Conservation (phyloP, 2,797 vertebrate species). For the Amblyopsis hoosieri region DNA sequence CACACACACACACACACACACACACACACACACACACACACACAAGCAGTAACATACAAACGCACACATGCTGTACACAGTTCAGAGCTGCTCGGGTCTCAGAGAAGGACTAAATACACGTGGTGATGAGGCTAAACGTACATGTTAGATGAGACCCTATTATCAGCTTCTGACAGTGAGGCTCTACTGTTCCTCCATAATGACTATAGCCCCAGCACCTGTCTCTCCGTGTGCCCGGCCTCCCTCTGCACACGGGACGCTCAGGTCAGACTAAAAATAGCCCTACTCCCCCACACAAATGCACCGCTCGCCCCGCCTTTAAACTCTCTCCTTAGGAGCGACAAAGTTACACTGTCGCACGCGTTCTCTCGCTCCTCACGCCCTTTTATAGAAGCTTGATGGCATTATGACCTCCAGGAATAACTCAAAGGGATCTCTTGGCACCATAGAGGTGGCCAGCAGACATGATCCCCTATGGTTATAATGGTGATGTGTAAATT, state of each 20-base stretch:
- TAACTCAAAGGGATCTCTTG: conserved; percentile 63
- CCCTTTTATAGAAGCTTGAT: conserved; percentile 72
- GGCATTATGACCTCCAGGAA: conserved; percentile 63
- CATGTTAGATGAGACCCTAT: conserved; percentile 70
- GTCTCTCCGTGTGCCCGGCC: conserved; percentile 62
- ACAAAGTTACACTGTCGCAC: conserved; percentile 32
- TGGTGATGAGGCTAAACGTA: conserved; percentile 57
- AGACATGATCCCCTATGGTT: conserved; percentile 48
- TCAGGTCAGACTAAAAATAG: conserved; percentile 80
- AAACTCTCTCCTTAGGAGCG: conserved; percentile 44
- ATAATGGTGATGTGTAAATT: conserved; percentile 20
- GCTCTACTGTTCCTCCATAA: conserved; percentile 75
- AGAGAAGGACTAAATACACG: conserved; percentile 60
- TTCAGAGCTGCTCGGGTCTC: conserved; percentile 12
- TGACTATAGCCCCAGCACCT: conserved; percentile 74
- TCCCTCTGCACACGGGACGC: conserved; percentile 62
- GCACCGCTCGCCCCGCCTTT: conserved; percentile 37
- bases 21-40: conserved; percentile 16
- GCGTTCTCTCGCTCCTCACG: conserved; percentile 32
- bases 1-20: conserved; percentile 33
- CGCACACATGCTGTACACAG: conserved; percentile 25
- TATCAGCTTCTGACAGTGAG: conserved; percentile 63
- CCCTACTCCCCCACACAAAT: conserved; percentile 28
- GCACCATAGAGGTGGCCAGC: conserved; percentile 53
- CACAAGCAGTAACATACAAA: conserved; percentile 32